Evolutionary conservation across 2,113 vertebrate species (phyloP).

Genomic region (Cyanocitta stelleri): DNA sequence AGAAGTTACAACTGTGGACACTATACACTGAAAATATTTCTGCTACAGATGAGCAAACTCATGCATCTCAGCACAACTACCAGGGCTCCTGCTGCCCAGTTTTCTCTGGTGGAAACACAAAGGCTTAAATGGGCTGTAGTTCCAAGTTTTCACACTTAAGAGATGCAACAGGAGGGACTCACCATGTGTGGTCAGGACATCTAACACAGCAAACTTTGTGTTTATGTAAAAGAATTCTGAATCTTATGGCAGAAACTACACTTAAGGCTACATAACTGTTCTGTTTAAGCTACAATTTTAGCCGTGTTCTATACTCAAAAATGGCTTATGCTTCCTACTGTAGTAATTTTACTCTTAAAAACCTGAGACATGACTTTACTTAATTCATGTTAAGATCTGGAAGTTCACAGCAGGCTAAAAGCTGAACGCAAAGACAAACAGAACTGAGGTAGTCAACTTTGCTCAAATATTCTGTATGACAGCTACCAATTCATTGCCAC

Average conservation of each 20-base stretch:
- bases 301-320: background rate
- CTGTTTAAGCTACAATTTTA: conserved; percentile 1
- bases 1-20: background rate
- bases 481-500: background rate
- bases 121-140: background rate
- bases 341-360: conserved; percentile 47
- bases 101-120: background rate
- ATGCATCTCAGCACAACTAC: background rate
- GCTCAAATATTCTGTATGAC: background rate
- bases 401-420: conserved; percentile 7
- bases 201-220: background rate
- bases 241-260: background rate
- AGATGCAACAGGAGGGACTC: background rate
- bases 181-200: background rate
- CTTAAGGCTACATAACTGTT: background rate
- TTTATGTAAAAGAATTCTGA: background rate
- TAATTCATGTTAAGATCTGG: background rate
- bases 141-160: background rate
- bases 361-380: conserved; percentile 48
- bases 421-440: conserved; percentile 17
- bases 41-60: background rate
- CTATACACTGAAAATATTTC: background rate
- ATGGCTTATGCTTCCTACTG: conserved; percentile 58
- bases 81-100: background rate
- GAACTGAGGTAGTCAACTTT: conserved; percentile 62